Evolutionary conservation across 2,797 vertebrate species (phyloP).

Genomic region (Enteromius thamalakanensis): DNA sequence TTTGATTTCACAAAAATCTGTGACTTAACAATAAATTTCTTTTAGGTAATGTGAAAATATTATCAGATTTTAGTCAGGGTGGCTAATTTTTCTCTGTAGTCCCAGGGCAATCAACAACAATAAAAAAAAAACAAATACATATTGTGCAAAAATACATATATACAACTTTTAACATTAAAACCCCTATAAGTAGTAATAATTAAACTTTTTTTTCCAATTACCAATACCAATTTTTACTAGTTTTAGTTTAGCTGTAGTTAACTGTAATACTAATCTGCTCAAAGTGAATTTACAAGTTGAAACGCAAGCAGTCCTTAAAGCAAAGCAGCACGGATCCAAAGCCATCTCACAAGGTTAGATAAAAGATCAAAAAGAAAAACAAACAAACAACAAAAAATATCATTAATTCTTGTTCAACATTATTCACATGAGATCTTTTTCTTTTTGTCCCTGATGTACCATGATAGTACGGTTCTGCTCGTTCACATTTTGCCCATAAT

Average conservation of each 20-base stretch:
- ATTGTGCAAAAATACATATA: not conserved
- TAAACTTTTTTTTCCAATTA: not conserved
- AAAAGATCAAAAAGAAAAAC: not conserved
- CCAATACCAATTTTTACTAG: not conserved
- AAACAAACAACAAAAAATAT: not conserved
- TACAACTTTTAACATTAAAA: not conserved
- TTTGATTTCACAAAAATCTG: not conserved
- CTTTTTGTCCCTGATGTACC: constrained; percentile 22
- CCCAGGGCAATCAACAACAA: not conserved
- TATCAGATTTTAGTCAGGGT: not conserved
- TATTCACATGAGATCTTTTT: constrained; percentile 6
- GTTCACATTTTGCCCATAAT: constrained; percentile 45
- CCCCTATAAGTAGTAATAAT: not conserved
- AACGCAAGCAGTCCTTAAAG: not conserved
- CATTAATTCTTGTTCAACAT: not conserved
- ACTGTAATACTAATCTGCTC: not conserved
- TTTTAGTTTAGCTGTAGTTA: not conserved
- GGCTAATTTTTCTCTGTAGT: not conserved
- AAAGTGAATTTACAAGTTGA: not conserved
- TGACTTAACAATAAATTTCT: not conserved
- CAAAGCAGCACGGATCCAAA: not conserved
- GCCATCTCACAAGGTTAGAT: not conserved
- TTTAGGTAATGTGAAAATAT: not conserved
- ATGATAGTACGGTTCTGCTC: constrained; percentile 27
- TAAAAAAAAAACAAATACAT: not conserved